Evolutionary conservation across 1,140 invertebrate species (phyloP).

Genomic region (Drosophila parabipectinata): DNA sequence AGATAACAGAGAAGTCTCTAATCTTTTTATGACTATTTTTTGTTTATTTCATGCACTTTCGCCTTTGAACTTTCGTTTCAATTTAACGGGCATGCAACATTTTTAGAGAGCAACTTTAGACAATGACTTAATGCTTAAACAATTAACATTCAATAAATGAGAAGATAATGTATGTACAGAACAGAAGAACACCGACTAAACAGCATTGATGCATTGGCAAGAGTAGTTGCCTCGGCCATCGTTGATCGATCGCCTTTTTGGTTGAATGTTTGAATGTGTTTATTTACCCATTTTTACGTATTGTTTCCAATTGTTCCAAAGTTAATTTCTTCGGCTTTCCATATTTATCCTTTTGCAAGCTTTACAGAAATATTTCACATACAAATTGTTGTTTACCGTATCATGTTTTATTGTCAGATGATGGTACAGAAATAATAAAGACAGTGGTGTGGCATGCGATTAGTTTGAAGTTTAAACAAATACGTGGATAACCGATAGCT

Average conservation of each 20-base stretch:
- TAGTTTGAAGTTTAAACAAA: constrained; percentile 9
- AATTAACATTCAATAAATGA: constrained; percentile 38
- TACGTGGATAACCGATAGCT: constrained; percentile 8
- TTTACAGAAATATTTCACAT: constrained; percentile 87
- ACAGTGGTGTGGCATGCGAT: constrained; percentile 33
- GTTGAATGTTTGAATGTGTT: constrained; percentile 23
- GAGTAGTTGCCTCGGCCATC: constrained; percentile 36
- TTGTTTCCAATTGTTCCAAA: constrained; percentile 93
- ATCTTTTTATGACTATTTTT: background rate
- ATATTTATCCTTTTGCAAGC: constrained; percentile 95
- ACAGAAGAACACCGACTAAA: constrained; percentile 60
- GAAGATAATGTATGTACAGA: constrained; percentile 45
- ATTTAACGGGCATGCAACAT: constrained; percentile 50
- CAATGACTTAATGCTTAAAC: constrained; percentile 45
- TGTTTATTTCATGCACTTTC: constrained; percentile 1
- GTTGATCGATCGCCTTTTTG: constrained; percentile 33
- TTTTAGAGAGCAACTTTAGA: constrained; percentile 44
- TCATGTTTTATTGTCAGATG: constrained; percentile 42
- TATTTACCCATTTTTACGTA: constrained; percentile 93
- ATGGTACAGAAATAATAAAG: constrained; percentile 32
- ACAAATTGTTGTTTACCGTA: constrained; percentile 69
- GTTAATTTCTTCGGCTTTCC: constrained; percentile 94
- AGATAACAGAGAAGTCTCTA: no score
- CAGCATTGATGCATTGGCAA: constrained; percentile 54
- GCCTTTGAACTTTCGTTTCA: constrained; percentile 9